Evolutionary conservation across 2,797 vertebrate genomes (phyloP), one percentile per base, ranked within the genome.

Genomic region (Rhinophrynus dorsalis): DNA sequence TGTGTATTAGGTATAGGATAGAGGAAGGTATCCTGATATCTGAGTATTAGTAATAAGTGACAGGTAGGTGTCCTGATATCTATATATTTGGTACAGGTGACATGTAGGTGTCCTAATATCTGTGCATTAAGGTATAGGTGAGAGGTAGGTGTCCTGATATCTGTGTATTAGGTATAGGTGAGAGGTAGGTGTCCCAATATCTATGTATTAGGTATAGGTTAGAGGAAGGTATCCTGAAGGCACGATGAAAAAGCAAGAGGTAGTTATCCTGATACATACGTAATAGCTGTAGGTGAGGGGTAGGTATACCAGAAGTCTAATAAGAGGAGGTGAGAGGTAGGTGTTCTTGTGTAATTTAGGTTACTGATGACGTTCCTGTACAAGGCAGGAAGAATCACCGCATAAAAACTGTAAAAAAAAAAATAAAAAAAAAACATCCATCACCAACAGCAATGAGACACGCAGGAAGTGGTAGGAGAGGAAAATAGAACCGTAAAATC

Each of bases 401-500:
- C 67, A 50, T 69, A 4, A 33, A 69, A 61, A 20, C 24, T 52
- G 33, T 40, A 35, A 40, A 42, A n/a, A n/a, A n/a, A n/a, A n/a
- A n/a, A n/a, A n/a, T n/a, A n/a, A n/a, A n/a, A n/a, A n/a, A n/a
- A n/a, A 40, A 58, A 38, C 32, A 37, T 29, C 15, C n/a, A 59
- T 61, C 61, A 58, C 27, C 15, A 17, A 42, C 13, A 38, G 15
- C 33, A 59, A 50, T 44, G 6, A 44, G 9, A 44, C n/a, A 56
- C 17, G 6, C 23, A 64, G 68, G 68, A 71, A 71, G 68, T 64
- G 68, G 68, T 63, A 10, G 42, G 60, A 56, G 21, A 38, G 59
- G n/a, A 45, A 33, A 63, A 38, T 21, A 68, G 8, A 51, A 44
- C 23, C 12, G 47, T 27, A 15, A 51, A 12, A 35, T 64, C 61